Evolutionary conservation across 2,797 vertebrate species (phyloP).

Genomic region (Schizothorax lantsangensis): DNA sequence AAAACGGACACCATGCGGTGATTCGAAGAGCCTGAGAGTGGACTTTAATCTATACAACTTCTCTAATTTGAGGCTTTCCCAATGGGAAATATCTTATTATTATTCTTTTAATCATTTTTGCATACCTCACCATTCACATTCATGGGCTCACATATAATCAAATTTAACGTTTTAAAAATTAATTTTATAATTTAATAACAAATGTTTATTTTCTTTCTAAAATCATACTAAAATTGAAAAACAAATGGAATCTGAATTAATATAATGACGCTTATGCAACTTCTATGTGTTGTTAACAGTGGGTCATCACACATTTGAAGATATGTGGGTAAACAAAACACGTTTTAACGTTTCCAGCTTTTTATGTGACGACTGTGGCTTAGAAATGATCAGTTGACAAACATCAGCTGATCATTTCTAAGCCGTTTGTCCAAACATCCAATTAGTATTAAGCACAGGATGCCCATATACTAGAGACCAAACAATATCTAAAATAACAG

Average conservation of each 20-base stretch:
- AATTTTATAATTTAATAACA: background rate
- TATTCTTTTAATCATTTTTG: background rate
- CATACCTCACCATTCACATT: background rate
- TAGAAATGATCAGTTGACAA: slow-evolving; percentile 68
- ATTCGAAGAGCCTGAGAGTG: slow-evolving; percentile 66
- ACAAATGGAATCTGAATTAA: background rate
- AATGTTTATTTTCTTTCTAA: background rate
- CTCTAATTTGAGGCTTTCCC: slow-evolving; percentile 12
- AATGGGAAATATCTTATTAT: background rate
- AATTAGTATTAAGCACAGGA: slow-evolving; percentile 79
- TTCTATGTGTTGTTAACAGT: slow-evolving; percentile 57
- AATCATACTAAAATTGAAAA: background rate
- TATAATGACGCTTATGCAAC: background rate
- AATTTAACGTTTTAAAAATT: background rate
- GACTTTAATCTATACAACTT: slow-evolving; percentile 36
- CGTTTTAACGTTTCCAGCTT: slow-evolving; percentile 66
- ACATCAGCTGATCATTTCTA: slow-evolving; percentile 14
- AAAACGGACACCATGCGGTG: slow-evolving; percentile 76
- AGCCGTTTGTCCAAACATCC: slow-evolving; percentile 69
- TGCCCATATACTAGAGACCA: slow-evolving; percentile 67
- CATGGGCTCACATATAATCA: background rate
- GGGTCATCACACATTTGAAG: slow-evolving; percentile 64
- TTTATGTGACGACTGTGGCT: slow-evolving; percentile 41
- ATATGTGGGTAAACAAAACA: slow-evolving; percentile 62
- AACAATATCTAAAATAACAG: slow-evolving; percentile 73